Base-by-base conservation (phyloP, 2,888 invertebrate genomes). In the Girardia tigrina region DNA sequence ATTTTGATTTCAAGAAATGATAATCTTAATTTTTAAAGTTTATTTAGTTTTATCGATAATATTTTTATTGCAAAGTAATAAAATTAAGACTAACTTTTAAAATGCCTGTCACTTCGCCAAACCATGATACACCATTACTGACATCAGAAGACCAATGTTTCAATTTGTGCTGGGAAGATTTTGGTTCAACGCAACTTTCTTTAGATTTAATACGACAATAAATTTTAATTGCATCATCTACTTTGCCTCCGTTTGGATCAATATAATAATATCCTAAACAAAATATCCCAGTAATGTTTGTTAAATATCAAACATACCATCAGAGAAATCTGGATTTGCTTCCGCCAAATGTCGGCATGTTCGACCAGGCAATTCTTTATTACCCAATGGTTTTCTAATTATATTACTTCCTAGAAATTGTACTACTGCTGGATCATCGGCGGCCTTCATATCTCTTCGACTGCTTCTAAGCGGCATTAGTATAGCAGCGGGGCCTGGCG, bases 181-280 rank as follows among this genome's bases (percentile, higher is more conserved):
- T 75, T n/a, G 75, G 75, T 8, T 74, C 20, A 29, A 75, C 36
- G 36, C 75, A 75, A 20, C 42, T 75, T 28, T 26, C 36, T 20
- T 29, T 29, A 1, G 75, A 8, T 8, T 74, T 26, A 0, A 26
- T 16, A 20, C 28, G 74, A 29, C 75, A 75, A 26, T 26, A 72
- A 4, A 73, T 73, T 27, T 75, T 26, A n/a, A 75, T 23, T 1
- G 75, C 73, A 42, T 75, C 75, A 12, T 75, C 20, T 0, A 29
- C 27, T 42, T 75, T 73, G n/a, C 75, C 75, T 12, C 75, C 75
- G 23, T 75, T 75, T 0, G 75, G 75, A 71, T 75, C 75, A 28
- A 75, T 72, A 28, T 73, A 75, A 29, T 72, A 75, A 20, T 20
- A 28, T n/a, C 75, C 75, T 75, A 26, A 6, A 16, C 4, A 2